Base-by-base conservation (phyloP, 2,113 vertebrate species). In the Sterna hirundo region DNA sequence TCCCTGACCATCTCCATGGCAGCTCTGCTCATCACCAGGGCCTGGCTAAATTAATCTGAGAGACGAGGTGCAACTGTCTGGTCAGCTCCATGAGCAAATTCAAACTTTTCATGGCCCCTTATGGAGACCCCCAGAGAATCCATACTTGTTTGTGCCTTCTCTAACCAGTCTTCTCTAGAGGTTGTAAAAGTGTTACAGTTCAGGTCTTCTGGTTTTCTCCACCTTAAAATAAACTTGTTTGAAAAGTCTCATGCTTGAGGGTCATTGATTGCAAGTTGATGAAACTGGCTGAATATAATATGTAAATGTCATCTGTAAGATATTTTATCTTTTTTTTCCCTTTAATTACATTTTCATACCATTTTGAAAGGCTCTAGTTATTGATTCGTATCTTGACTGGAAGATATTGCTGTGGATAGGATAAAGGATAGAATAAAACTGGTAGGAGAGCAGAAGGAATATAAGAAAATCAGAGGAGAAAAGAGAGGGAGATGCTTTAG, bases 181-280 rank as follows among this genome's bases (percentile, higher is more conserved):
- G 4, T 3, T 68, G 11, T 19, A 16, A 38, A 85, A 65, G 26
- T 29, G 16, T 34, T 55, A 51, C 34, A 25, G 32, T 60, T 69
- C 77, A 54, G 22, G n/a, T 78, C 38, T 74, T 75, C 42, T 64
- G 60, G 3, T 87, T 97, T 77, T 78, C 51, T 71, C 22, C 40
- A n/a, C 38, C 8, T 89, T 58, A 94, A 75, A 54, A 79, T 71
- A 75, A 91, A 79, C 16, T 76, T 71, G 30, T 0, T 0, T 69
- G 14, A 15, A 83, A 83, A 76, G 26, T 71, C 54, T 70, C 32
- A 38, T 0, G 23, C 40, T 71, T 2, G 3, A 72, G 77, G 61
- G 40, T 90, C 72, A 70, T 88, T 83, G 80, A 88, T 57, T 81
- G 54, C 30, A 87, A 78, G 19, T 70, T 89, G 85, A 92, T 88